phyloP scores from a whole-genome alignment of 2,113 vertebrate genomes.

The Lasiurus cinereus region DNA sequence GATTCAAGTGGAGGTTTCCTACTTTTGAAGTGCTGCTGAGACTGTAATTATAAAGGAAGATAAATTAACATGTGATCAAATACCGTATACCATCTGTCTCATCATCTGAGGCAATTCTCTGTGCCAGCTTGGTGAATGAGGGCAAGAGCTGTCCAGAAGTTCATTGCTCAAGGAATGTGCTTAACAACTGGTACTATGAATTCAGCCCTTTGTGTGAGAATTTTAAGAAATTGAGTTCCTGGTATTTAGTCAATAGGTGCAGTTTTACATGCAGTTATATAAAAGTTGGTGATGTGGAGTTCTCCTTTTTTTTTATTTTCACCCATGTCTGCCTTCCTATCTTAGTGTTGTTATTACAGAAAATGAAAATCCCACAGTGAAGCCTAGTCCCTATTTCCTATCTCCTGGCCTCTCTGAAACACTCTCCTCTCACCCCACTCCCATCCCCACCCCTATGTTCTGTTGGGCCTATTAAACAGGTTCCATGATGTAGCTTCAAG shows the following conservation, averaged over 20 bases:
- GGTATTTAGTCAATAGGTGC: background rate
- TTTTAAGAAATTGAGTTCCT: background rate
- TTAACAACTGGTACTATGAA: background rate
- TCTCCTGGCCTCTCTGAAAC: background rate
- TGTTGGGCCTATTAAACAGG: background rate
- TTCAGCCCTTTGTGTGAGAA: background rate
- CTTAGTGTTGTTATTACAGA: background rate
- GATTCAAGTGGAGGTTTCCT: slow-evolving; percentile 18
- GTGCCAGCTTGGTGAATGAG: background rate
- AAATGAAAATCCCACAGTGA: slow-evolving; percentile 10
- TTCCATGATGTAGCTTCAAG: background rate
- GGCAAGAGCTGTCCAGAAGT: background rate
- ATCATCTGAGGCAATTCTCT: background rate
- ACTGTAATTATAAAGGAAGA: slow-evolving; percentile 48
- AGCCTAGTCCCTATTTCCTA: background rate
- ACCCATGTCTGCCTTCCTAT: background rate
- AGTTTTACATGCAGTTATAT: background rate
- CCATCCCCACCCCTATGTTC: background rate
- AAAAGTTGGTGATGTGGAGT: background rate
- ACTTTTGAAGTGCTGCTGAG: background rate
- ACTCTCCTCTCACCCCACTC: background rate
- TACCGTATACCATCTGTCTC: background rate
- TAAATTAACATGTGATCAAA: slow-evolving; percentile 59
- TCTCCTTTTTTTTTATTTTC: background rate
- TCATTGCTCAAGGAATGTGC: background rate